Conservation (phyloP, 2,797 vertebrate species). For the Neostethus bicornis region DNA sequence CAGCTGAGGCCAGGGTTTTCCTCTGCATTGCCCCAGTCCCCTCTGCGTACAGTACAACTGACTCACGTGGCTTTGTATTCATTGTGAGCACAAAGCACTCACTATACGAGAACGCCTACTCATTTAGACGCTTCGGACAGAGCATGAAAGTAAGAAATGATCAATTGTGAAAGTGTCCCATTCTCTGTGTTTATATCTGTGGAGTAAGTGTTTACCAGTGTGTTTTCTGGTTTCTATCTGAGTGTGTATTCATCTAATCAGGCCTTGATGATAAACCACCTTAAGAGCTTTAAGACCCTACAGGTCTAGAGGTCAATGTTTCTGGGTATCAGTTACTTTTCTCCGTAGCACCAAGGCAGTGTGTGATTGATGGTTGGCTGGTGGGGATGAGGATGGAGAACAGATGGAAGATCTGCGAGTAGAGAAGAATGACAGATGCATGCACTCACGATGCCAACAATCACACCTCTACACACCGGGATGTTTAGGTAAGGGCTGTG, state of each 20-base stretch:
- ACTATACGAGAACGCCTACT: constrained; percentile 54
- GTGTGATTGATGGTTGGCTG: constrained; percentile 57
- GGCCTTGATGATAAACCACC: constrained; percentile 38
- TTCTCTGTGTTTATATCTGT: neutral
- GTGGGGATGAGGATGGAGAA: constrained; percentile 56
- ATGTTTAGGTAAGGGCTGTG: constrained; percentile 30
- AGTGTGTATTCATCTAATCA: constrained; percentile 22
- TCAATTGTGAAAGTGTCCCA: constrained; percentile 22
- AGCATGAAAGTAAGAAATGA: constrained; percentile 51
- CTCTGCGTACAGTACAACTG: constrained; percentile 50
- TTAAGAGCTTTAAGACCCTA: constrained; percentile 55
- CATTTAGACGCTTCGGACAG: constrained; percentile 53
- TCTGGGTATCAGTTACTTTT: constrained; percentile 58
- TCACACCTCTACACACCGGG: constrained; percentile 9
- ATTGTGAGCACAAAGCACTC: constrained; percentile 63
- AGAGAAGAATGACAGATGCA: constrained; percentile 49
- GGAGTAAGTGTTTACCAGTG: neutral
- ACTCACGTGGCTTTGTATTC: constrained; percentile 54
- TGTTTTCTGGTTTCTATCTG: constrained; percentile 15
- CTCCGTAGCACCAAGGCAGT: constrained; percentile 46
- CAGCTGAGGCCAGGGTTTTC: constrained; percentile 74
- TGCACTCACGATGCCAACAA: constrained; percentile 29
- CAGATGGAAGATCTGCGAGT: constrained; percentile 50
- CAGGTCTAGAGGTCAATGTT: constrained; percentile 61
- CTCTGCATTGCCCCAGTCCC: constrained; percentile 51